Base-by-base conservation (phyloP, 2,888 invertebrate genomes). In the Temnothorax ravouxi region DNA sequence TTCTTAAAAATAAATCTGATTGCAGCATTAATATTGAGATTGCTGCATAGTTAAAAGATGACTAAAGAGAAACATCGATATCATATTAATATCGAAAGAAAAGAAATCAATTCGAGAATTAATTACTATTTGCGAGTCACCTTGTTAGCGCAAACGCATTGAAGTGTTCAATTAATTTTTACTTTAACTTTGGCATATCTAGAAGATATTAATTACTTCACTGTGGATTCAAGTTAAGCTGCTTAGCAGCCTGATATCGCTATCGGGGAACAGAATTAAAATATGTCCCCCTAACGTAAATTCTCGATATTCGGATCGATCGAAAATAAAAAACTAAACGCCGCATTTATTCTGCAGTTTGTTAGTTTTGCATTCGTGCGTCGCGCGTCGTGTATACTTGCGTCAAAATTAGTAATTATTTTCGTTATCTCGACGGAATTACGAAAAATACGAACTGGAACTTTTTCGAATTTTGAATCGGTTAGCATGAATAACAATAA, bases 131-230 rank as follows among this genome's bases (percentile, higher is more conserved):
- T 38, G 56, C 69, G 47, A 47, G 34, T 21, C 18, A n/a, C 13
- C 56, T 79, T 59, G 56, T 79, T 79, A 47, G 56, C 11, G 21
- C 44, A 4, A 21, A 9, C 54, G 54, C 44, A 15, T 18, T 18
- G n/a, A 38, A 59, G 21, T 69, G 44, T 6, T 2, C 21, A 79
- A 79, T 79, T 69, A 69, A 79, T 79, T 79, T 8, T 4, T 52
- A 52, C 8, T 52, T 77, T 67, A 54, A 67, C 29, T 67, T 56
- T 34, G 69, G 8, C 21, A 44, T 56, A 34, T 67, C 56, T 34
- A 34, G n/a, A 56, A 67, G 15, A 56, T 67, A 56, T 67, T 69
- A 79, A 21, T 59, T 21, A 69, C 34, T 47, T 34, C 34, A 59
- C 44, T 47, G 56, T 59, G 56, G 13, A 69, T 47, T 59, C 34